Percentiles rank a stretch among this genome's conserved stretches.
Evolutionary conservation across 1,140 invertebrate species (phyloP).

Genomic region (Idris sp.): DNA sequence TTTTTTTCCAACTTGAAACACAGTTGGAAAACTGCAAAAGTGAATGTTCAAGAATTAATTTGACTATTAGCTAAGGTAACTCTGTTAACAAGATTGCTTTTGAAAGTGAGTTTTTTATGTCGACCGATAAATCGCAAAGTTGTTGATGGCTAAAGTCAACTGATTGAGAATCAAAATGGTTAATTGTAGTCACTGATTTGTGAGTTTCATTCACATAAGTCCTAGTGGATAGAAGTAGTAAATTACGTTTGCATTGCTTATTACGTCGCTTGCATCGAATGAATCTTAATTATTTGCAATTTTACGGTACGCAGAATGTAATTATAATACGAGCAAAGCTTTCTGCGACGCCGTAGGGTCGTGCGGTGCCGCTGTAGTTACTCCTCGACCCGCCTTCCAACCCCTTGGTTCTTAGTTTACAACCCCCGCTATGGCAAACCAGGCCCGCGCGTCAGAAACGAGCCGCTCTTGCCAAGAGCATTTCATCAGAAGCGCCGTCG

Average conservation of each 20-base stretch:
- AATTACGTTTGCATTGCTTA: conserved; percentile 66
- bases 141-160: conserved; percentile 19
- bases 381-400: conserved; percentile 66
- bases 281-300: conserved; percentile 77
- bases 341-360: conserved; percentile 69
- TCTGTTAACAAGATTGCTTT: background rate
- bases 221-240: conserved; percentile 51
- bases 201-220: conserved; percentile 53
- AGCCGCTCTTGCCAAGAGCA: conserved; percentile 71
- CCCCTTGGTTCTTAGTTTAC: conserved; percentile 66
- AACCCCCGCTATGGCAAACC: conserved; percentile 55
- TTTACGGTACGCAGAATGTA: conserved; percentile 74
- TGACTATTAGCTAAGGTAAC: background rate
- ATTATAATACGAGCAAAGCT: conserved; percentile 75
- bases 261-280: conserved; percentile 70
- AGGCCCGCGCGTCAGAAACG: conserved; percentile 61
- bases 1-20: too few species aligned
- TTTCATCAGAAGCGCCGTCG: conserved; percentile 76
- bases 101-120: background rate
- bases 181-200: conserved; percentile 58
- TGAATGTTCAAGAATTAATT: too few species aligned
- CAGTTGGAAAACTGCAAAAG: too few species aligned
- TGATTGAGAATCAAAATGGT: conserved; percentile 48
- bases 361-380: conserved; percentile 66
- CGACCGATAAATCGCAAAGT: conserved; percentile 10